A percentile compares a stretch with the other conserved stretches of the same genome.
Conservation (phyloP, 1,140 invertebrate genomes). For the Pomacea maculata region DNA sequence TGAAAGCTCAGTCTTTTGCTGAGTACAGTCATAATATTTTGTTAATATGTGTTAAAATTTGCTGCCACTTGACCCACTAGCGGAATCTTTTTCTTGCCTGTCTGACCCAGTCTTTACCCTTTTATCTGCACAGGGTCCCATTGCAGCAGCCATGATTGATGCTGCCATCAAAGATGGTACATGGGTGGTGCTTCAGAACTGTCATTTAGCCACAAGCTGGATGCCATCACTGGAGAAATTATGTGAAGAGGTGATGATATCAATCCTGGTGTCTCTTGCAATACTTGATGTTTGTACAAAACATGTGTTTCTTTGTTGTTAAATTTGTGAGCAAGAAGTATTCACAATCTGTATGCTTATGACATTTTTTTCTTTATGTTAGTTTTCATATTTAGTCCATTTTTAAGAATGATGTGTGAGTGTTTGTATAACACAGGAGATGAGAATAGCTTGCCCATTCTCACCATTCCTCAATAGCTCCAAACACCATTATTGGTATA, state of each 20-base stretch:
- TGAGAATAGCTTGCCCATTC: no score
- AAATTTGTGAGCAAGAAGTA: not conserved
- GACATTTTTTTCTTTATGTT: no score
- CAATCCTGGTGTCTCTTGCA: not conserved
- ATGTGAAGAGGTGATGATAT: conserved; percentile 57
- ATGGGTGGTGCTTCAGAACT: conserved; percentile 67
- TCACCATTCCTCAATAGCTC: no score
- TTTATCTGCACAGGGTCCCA: conserved; percentile 63
- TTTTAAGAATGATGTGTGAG: no score
- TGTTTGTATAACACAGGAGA: no score
- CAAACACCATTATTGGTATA: no score
- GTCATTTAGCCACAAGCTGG: conserved; percentile 66
- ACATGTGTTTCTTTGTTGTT: not conserved
- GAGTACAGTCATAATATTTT: no score
- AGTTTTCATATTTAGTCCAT: no score
- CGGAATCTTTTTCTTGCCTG: not conserved
- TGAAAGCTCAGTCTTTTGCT: no score
- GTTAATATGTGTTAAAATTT: no score
- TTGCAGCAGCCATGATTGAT: conserved; percentile 65
- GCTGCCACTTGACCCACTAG: no score
- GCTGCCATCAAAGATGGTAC: conserved; percentile 62
- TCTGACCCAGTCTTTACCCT: not conserved
- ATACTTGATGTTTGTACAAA: not conserved
- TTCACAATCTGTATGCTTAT: no score
- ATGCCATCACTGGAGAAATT: conserved; percentile 66